A percentile compares a stretch with the other conserved stretches of the same genome.
Conservation (phyloP, 1,140 invertebrate species). For the Orussus abietinus region DNA sequence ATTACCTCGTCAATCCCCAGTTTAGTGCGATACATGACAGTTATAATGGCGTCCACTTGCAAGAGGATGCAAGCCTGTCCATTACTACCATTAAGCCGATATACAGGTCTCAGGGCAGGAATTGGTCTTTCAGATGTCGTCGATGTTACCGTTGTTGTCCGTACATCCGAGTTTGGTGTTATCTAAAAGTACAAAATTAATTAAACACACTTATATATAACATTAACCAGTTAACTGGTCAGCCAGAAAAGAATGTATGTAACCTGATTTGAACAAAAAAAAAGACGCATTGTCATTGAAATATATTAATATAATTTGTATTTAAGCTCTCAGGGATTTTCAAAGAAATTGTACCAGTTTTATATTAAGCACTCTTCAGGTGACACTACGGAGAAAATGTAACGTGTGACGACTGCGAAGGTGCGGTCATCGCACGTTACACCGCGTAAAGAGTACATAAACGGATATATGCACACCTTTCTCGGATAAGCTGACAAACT, state of each 20-base stretch:
- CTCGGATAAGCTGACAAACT: not conserved
- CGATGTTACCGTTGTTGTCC: conserved; percentile 21
- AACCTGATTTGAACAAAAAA: not conserved
- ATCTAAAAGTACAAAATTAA: not conserved
- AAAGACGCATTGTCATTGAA: not conserved
- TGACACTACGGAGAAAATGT: not conserved
- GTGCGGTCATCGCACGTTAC: not conserved
- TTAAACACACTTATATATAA: not conserved
- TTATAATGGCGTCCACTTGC: conserved; percentile 64
- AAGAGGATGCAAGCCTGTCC: conserved; percentile 65
- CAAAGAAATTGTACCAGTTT: not conserved
- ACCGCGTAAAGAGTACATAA: not conserved
- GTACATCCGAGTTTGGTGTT: not conserved
- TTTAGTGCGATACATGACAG: conserved; percentile 64
- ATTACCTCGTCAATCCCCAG: conserved; percentile 59
- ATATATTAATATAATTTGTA: not conserved
- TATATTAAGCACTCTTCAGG: not conserved
- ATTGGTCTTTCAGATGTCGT: conserved; percentile 24
- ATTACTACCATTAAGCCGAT: conserved; percentile 60
- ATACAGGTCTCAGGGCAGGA: conserved; percentile 50
- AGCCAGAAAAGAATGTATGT: not conserved
- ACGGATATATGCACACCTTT: not conserved
- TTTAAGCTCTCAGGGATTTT: not conserved
- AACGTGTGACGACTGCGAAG: not conserved
- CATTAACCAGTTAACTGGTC: not conserved